Base-by-base conservation (phyloP, 1,140 invertebrate species). In the Atopsyche davidsoni region DNA sequence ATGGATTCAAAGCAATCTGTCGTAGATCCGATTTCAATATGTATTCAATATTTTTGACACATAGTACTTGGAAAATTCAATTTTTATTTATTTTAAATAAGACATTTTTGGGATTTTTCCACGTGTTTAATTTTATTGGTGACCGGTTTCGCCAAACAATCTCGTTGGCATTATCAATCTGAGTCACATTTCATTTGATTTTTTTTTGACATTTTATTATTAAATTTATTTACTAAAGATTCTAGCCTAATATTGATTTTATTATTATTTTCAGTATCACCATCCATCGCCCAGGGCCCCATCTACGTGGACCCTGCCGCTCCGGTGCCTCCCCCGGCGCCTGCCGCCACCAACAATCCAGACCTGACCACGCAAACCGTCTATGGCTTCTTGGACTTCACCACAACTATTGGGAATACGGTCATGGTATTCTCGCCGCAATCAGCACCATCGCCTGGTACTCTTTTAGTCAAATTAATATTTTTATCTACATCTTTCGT, bases 381-480 rank as follows among this genome's bases (percentile, higher is more conserved):
- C n/a, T 89, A 91, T 59, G 89, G 89, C 10, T 92, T 92, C 66
- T 69, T 90, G 22, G 88, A 92, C 67, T 92, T 92, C 63, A 88
- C 86, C 2, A 92, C 89, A 0, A 91, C 87, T 0, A 89, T 92
- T 58, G 88, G 86, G 28, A 88, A 90, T 59, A 92, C 89, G 6
- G 84, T 92, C 14, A 91, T 92, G 85, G 81, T 92, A 4, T 92
- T 92, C 67, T 90, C 87, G 2, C 89, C 89, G 0, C 79, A 88
- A 59, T 86, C 82, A 60, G 79, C 80, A 16, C 78, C 81, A 38
- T 64, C 78, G 61, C 68, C 70, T 67, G 70, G 72, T 74, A 60
- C n/a, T 9, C 28, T 24, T n/a, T n/a, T n/a, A n/a, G n/a, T n/a
- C n/a, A n/a, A n/a, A n/a, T n/a, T n/a, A n/a, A n/a, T n/a, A n/a